These are phyloP conservation scores for Parauchenoglanis punctatus DNA, from an alignment of 2,797 vertebrate genomes.

Conservation along the genomic window DNA sequence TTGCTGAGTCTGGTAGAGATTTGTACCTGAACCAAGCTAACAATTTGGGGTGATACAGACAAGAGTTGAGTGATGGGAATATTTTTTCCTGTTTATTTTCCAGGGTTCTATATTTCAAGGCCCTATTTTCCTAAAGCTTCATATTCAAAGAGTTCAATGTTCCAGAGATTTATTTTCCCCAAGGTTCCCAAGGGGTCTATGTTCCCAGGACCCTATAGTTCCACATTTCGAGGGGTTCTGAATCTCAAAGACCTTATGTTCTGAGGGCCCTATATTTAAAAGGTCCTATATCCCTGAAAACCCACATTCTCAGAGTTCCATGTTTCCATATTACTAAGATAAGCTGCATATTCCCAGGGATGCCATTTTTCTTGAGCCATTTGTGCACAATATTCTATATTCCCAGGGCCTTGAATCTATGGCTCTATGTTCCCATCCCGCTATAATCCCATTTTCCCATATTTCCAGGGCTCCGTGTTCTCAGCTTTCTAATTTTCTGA, in stretches of 20 bases:
- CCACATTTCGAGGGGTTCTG: background rate
- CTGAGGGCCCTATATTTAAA: background rate
- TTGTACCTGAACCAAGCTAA: no score
- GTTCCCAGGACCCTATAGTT: background rate
- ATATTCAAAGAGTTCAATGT: background rate
- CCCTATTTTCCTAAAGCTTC: background rate
- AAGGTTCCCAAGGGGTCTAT: background rate
- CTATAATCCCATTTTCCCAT: background rate
- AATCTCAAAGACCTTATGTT: background rate
- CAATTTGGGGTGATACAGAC: no score
- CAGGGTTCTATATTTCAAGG: background rate
- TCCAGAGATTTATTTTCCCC: background rate
- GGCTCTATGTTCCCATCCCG: background rate
- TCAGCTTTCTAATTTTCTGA: background rate
- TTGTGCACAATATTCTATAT: background rate
- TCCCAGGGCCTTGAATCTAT: background rate
- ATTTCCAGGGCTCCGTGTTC: background rate
- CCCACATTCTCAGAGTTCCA: background rate
- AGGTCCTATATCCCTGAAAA: background rate
- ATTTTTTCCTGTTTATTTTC: background rate
- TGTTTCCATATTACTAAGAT: background rate
- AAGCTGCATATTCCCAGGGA: background rate
- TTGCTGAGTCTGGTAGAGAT: no score
- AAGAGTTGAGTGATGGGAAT: no score
- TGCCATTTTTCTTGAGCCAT: background rate